phyloP scores from a whole-genome alignment of 2,888 invertebrate species.

The Phaedon cochleariae region DNA sequence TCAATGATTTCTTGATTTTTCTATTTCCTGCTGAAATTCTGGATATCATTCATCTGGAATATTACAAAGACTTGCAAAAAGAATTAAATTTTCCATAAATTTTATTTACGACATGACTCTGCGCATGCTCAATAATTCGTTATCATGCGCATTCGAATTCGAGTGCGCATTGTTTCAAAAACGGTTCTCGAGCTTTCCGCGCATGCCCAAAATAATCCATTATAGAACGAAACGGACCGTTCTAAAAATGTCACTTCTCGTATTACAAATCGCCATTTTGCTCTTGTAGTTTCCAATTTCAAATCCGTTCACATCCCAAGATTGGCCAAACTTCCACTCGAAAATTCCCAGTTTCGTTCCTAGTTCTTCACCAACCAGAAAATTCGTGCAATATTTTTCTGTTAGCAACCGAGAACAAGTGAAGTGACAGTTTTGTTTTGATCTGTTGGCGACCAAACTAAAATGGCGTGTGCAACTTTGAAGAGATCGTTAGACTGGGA shows the following conservation, averaged over 20 bases:
- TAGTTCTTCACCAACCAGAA: slow-evolving; percentile 26
- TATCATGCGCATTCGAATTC: background rate
- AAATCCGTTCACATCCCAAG: slow-evolving; percentile 34
- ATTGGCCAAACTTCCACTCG: slow-evolving; percentile 6
- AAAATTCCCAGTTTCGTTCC: slow-evolving; percentile 12
- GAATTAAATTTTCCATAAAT: too few species aligned
- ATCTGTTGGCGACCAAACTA: slow-evolving; percentile 54
- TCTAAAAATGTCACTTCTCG: slow-evolving; percentile 54
- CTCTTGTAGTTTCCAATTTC: slow-evolving; percentile 32
- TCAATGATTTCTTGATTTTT: too few species aligned
- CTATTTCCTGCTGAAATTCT: too few species aligned
- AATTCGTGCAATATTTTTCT: slow-evolving; percentile 40
- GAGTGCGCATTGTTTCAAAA: too few species aligned
- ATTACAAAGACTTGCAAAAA: too few species aligned
- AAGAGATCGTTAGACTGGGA: slow-evolving; percentile 97
- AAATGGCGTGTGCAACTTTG: slow-evolving; percentile 98
- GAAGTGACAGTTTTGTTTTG: slow-evolving; percentile 51
- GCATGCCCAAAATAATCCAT: slow-evolving; percentile 22
- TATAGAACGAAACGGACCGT: slow-evolving; percentile 25
- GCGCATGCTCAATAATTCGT: background rate
- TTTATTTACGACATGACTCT: too few species aligned
- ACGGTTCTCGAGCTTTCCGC: background rate
- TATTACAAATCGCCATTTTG: slow-evolving; percentile 58
- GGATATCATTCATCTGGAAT: too few species aligned
- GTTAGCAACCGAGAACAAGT: slow-evolving; percentile 45